Evolutionary conservation across 2,113 vertebrate genomes (phyloP), one percentile per base, ranked within the genome.

Genomic region (Ascaphus truei): DNA sequence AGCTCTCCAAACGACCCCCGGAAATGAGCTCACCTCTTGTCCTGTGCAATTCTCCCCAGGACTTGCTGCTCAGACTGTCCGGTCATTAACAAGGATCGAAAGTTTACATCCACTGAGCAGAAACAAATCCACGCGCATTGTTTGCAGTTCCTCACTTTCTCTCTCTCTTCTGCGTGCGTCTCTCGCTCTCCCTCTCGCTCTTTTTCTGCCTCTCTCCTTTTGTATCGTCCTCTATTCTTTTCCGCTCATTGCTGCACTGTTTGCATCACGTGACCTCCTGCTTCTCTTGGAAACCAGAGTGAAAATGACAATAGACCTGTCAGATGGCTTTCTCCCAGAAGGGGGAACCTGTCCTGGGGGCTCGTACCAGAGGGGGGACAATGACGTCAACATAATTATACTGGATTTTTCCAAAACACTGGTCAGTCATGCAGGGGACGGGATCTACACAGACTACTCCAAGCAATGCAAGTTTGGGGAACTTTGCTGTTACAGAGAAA

Each of bases 231-330:
- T 41, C 25, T n/a, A n/a, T n/a, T 45, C n/a, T 39, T 12, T 18
- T 26, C 13, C 20, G 16, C 45, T 63, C 15, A 25, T 26, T 13
- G 18, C 52, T 4, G 15, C 13, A 51, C 43, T 69, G 66, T 69
- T 69, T 69, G 66, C 18, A 52, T 69, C 66, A 69, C 29, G 65
- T 68, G 65, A 68, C 12, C 37, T 18, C 31, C 59, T 13, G 53
- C 66, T 51, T 50, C 56, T 60, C 52, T 18, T 51, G 66, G 66
- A 27, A 50, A 69, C 66, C 66, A 48, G 18, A 60, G 34, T 37
- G 15, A 29, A 15, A 16, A 13, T 27, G 43, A 69, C 66, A 69
- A 69, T 69, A n/a, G 56, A 39, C 37, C 45, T 3, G 45, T 37
- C 66, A 30, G 60, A 23, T 51, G 56, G 33, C 53, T 20, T 8